phyloP scores from a whole-genome alignment of 2,888 invertebrate species.

The Malachius bipustulatus region DNA sequence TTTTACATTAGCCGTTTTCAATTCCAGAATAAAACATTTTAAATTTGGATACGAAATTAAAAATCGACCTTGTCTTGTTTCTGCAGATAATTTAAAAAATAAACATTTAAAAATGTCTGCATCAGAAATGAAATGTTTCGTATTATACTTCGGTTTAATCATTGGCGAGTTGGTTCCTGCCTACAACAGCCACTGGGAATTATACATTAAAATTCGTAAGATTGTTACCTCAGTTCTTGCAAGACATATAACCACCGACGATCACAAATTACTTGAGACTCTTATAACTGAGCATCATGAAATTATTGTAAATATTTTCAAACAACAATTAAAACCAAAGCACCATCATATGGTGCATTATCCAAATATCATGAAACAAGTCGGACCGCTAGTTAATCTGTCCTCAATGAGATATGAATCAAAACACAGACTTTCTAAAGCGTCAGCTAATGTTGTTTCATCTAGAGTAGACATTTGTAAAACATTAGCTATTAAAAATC shows the following conservation, averaged over 20 bases:
- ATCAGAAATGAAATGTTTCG: constrained; percentile 21
- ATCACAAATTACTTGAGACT: too few relatives aligned
- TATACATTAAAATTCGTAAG: too few relatives aligned
- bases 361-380: constrained; percentile 14
- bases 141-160: constrained; percentile 19
- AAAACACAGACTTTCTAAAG: constrained; percentile 17
- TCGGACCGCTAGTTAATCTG: constrained; percentile 16
- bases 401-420: constrained; percentile 20
- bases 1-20: constrained; percentile 16
- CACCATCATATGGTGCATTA: constrained; percentile 18
- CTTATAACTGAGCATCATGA: constrained; percentile 10
- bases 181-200: constrained; percentile 14
- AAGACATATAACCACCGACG: too few relatives aligned
- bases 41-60: constrained; percentile 12
- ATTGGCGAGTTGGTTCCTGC: constrained; percentile 17
- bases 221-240: too few relatives aligned
- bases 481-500: constrained; percentile 6
- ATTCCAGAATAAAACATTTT: constrained; percentile 17
- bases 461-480: constrained; percentile 6
- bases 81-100: constrained; percentile 15
- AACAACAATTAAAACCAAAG: constrained; percentile 17
- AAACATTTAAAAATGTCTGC: constrained; percentile 18
- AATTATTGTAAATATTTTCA: constrained; percentile 10
- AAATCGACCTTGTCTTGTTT: constrained; percentile 16
- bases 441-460: constrained; percentile 7